Evolutionary conservation across 2,113 vertebrate species (phyloP).

Genomic region (Hemicordylus capensis): DNA sequence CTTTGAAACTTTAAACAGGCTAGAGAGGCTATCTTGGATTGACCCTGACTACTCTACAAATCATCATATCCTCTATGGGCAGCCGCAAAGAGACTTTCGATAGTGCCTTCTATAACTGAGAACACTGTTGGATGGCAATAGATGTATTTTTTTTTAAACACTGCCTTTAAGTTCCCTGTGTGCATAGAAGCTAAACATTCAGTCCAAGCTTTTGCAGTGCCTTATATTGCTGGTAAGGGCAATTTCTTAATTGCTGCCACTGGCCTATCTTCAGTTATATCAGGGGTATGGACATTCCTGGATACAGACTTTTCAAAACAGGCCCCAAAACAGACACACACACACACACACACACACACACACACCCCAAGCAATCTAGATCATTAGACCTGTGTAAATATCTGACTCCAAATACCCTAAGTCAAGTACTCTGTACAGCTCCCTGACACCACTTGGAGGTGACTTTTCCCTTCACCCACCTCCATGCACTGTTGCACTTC

Average conservation of each 20-base stretch:
- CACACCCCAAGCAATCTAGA: neutral
- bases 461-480: too few species aligned
- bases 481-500: too few species aligned
- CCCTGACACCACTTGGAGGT: too few species aligned
- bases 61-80: neutral
- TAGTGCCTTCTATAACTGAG: neutral
- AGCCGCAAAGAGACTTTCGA: neutral
- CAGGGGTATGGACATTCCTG: neutral
- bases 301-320: neutral
- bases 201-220: neutral
- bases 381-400: too few species aligned
- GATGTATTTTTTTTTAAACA: neutral
- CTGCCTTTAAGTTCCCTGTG: neutral
- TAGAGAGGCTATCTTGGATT: neutral
- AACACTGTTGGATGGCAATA: neutral
- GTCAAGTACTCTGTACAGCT: too few species aligned
- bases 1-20: neutral
- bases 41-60: neutral
- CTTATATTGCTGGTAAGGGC: neutral
- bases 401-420: too few species aligned
- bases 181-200: neutral
- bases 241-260: neutral
- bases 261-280: neutral
- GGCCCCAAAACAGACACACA: neutral
- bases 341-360: too few species aligned